A percentile compares a stretch with the other conserved stretches of the same genome.
Evolutionary conservation across 2,888 invertebrate genomes (phyloP).

Genomic region (Gastracanthus pulcherrimus): DNA sequence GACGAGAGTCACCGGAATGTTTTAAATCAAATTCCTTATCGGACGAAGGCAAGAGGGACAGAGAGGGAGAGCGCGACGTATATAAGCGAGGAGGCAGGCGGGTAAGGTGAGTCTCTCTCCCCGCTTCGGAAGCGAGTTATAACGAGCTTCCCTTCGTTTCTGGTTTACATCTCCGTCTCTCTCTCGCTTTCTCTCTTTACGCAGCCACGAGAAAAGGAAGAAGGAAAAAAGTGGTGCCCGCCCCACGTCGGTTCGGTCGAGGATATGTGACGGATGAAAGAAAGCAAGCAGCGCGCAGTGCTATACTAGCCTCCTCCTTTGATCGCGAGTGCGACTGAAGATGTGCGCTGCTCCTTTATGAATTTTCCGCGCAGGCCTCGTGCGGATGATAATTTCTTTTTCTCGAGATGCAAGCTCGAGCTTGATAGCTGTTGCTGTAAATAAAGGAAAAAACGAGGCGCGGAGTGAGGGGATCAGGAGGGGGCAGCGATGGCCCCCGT

Average conservation of each 20-base stretch:
- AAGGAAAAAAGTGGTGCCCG: background rate
- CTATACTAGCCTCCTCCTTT: too few species aligned
- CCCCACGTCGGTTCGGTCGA: background rate
- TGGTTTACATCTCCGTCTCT: background rate
- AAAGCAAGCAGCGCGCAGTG: too few species aligned
- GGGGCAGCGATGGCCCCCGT: conserved; percentile 52
- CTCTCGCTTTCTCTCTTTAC: too few species aligned
- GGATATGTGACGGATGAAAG: conserved; percentile 40
- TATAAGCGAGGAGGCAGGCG: background rate
- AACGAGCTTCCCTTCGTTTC: conserved; percentile 21
- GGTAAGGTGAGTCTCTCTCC: conserved; percentile 62
- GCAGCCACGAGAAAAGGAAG: too few species aligned
- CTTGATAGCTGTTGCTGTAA: conserved; percentile 10
- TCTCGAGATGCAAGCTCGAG: background rate
- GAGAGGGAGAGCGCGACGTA: too few species aligned
- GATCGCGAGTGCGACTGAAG: background rate
- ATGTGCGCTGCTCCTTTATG: conserved; percentile 37
- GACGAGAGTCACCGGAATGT: conserved; percentile 69
- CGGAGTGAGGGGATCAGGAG: conserved; percentile 51
- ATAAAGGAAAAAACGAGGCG: conserved; percentile 10
- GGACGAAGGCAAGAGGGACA: conserved; percentile 66
- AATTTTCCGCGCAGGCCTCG: conserved; percentile 18
- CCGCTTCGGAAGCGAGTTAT: conserved; percentile 13
- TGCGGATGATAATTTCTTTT: conserved; percentile 20
- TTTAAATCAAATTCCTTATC: conserved; percentile 75